Conservation (phyloP, 2,888 invertebrate genomes). For the Fissipunctia ypsillon region DNA sequence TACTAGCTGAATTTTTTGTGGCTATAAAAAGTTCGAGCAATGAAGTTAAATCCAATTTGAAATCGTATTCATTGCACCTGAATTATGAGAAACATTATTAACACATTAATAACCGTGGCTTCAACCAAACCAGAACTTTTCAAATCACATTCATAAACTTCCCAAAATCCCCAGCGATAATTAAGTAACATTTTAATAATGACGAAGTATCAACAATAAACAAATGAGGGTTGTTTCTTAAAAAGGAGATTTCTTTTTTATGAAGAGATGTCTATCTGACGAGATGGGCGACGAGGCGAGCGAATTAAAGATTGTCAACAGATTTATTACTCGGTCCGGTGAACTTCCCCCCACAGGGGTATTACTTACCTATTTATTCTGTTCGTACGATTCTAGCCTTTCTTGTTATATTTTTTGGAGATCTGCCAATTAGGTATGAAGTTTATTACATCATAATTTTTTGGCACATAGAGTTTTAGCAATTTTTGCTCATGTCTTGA, state of each 20-base stretch:
- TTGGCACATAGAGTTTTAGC: not conserved
- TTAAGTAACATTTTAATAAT: conserved; percentile 53
- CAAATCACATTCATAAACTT: conserved; percentile 20
- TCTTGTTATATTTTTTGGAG: conserved; percentile 50
- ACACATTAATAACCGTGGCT: conserved; percentile 2
- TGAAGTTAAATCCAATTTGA: not conserved
- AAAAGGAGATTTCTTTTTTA: conserved; percentile 77
- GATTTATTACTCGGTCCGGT: conserved; percentile 89
- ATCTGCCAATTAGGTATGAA: conserved; percentile 29
- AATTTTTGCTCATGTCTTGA: not conserved
- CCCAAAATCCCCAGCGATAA: conserved; percentile 34
- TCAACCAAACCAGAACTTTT: not conserved
- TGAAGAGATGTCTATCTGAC: conserved; percentile 77
- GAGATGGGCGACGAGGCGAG: conserved; percentile 69
- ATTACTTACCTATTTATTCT: conserved; percentile 76
- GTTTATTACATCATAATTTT: conserved; percentile 1
- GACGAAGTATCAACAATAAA: conserved; percentile 63
- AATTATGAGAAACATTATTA: not conserved
- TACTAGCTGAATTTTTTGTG: no score
- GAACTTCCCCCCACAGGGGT: conserved; percentile 81
- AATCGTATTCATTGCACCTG: not conserved
- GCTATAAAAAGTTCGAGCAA: no score
- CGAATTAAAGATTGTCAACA: conserved; percentile 90
- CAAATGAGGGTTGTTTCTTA: conserved; percentile 72
- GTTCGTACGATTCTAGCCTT: conserved; percentile 29